A percentile compares a stretch with the other conserved stretches of the same genome.
Conservation (phyloP, 2,113 vertebrate genomes). For the Dolichotis patagonum region DNA sequence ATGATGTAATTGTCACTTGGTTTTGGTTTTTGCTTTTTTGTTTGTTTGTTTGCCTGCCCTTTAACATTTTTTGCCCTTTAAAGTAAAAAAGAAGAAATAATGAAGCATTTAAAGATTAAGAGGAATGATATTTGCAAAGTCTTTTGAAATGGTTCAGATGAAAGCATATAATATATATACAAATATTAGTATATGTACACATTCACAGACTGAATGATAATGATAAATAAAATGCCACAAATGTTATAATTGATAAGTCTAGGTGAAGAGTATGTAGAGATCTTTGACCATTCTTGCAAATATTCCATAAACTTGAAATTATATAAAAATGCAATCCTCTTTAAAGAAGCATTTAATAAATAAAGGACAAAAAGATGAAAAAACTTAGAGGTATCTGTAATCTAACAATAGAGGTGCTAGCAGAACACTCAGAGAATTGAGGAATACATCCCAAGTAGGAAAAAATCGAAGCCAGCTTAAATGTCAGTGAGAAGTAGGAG, state of each 20-base stretch:
- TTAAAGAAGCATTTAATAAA: background rate
- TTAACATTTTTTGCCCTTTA: too few species aligned
- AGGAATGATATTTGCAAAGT: background rate
- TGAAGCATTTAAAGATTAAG: background rate
- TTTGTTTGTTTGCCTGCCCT: too few species aligned
- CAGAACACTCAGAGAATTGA: background rate
- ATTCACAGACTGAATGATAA: background rate
- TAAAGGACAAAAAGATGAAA: background rate
- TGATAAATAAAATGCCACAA: background rate
- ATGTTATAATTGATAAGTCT: background rate
- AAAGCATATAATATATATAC: background rate
- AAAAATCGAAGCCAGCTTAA: conserved; percentile 22
- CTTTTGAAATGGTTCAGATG: background rate
- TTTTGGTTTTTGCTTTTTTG: too few species aligned
- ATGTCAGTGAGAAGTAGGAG: conserved; percentile 28
- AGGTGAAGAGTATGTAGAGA: background rate
- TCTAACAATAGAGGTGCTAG: background rate
- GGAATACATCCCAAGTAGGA: background rate
- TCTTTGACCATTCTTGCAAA: background rate
- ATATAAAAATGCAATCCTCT: background rate
- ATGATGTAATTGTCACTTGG: too few species aligned
- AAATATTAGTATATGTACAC: background rate
- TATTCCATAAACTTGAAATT: conserved; percentile 7
- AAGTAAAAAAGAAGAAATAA: background rate
- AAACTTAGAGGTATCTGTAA: background rate